Evolutionary conservation across 2,888 invertebrate species (phyloP).

Genomic region (Cephus sareptanus): DNA sequence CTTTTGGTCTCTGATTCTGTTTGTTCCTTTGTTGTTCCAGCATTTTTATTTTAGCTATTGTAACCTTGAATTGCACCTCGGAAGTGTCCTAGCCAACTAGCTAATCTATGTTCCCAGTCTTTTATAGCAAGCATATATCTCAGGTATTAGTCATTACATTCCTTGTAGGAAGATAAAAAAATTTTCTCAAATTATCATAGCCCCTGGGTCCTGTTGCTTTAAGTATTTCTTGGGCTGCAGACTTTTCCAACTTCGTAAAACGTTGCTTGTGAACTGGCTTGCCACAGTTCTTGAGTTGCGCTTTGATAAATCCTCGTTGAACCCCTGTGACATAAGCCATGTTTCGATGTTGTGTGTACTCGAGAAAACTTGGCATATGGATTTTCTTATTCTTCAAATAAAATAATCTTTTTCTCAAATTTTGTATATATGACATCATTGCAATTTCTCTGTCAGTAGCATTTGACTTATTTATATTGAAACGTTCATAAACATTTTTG

Average conservation of each 20-base stretch:
- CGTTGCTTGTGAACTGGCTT: slow-evolving; percentile 4
- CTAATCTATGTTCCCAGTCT: background rate
- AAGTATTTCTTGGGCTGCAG: slow-evolving; percentile 15
- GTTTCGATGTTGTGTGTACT: slow-evolving; percentile 6
- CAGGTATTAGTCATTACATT: slow-evolving; percentile 1
- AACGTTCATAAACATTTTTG: slow-evolving; percentile 8
- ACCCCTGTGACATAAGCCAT: slow-evolving; percentile 9
- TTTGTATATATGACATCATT: slow-evolving; percentile 17
- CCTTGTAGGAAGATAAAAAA: slow-evolving; percentile 14
- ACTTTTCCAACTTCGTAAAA: slow-evolving; percentile 15
- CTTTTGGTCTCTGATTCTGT: background rate
- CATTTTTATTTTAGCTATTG: background rate
- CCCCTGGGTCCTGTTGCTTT: slow-evolving; percentile 15
- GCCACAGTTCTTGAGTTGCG: slow-evolving; percentile 15
- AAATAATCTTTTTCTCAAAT: slow-evolving; percentile 13
- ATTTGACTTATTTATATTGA: slow-evolving; percentile 12
- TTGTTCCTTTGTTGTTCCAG: background rate
- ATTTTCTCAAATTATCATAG: slow-evolving; percentile 20
- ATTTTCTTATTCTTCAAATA: slow-evolving; percentile 6
- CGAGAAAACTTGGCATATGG: background rate
- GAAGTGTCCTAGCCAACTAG: background rate
- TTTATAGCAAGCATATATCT: background rate
- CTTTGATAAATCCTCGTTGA: slow-evolving; percentile 17
- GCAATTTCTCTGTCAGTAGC: slow-evolving; percentile 11
- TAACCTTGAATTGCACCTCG: background rate